These are phyloP conservation scores for Crypturellus undulatus DNA, from an alignment of 2,113 vertebrate genomes.

Conservation along the genomic window DNA sequence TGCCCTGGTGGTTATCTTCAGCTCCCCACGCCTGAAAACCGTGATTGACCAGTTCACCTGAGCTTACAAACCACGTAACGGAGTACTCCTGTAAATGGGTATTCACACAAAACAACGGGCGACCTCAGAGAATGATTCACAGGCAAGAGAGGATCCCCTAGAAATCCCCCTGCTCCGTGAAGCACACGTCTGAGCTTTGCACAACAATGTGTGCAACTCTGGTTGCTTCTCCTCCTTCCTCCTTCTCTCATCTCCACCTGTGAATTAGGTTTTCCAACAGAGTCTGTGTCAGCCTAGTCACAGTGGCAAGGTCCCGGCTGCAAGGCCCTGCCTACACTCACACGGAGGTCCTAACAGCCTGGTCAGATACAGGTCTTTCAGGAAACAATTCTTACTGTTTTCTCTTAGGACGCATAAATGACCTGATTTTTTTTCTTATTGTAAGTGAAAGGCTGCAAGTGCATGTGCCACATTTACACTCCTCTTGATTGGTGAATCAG, in stretches of 20 bases:
- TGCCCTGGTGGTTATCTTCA: not conserved
- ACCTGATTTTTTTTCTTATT: not conserved
- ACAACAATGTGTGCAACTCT: fast-evolving
- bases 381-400: not conserved
- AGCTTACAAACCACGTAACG: not conserved
- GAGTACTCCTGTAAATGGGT: not conserved
- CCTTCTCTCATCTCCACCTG: not conserved
- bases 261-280: fast-evolving
- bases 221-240: not conserved
- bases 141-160: not conserved
- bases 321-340: fast-evolving
- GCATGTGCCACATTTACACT: not conserved
- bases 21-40: fast-evolving
- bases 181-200: fast-evolving
- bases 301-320: fast-evolving
- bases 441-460: not conserved
- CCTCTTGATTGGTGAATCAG: not conserved
- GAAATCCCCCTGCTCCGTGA: not conserved
- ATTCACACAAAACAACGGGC: not conserved
- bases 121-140: not conserved
- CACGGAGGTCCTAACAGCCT: fast-evolving
- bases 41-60: not conserved
- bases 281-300: not conserved
- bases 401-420: not conserved
- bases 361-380: fast-evolving